Evolutionary conservation across 2,888 invertebrate species (phyloP), one percentile per base, ranked within the genome.

Genomic region (Polyommatus iphigenia): DNA sequence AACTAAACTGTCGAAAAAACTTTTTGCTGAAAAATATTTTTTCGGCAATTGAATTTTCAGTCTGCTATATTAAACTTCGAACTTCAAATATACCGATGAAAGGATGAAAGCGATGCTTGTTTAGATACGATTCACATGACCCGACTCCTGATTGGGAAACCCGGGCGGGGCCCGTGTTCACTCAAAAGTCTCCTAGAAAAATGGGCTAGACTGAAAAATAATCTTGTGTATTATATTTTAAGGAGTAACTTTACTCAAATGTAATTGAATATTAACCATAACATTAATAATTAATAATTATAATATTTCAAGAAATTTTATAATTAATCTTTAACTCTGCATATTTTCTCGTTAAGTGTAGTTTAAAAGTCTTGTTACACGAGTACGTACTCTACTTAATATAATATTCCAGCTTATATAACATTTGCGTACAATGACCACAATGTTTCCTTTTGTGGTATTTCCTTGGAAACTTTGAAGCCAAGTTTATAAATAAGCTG

Each of bases 31-130:
- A 67, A 62, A 67, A 29, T 67, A 67, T 67, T 67, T 29, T 67
- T 67, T 67, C 67, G 67, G 67, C 67, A 67, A 67, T 67, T 67
- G 67, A 67, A 67, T 67, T 67, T 67, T 67, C 29, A 67, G 67
- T 67, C 29, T 67, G 67, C 67, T 7, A 67, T 67, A 67, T 67
- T 67, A 67, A 67, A 67, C 67, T 67, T 67, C 67, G 29, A 67
- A 67, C 67, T 67, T 67, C 67, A 67, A 67, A 67, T 67, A 67
- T 67, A 32, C 29, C 67, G 29, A 67, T 67, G 67, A 67, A 67
- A 67, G 67, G 67, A 67, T 67, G 67, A 67, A 67, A 67, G 67
- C 67, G 67, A 67, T 67, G 67, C 67, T 67, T 67, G 67, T 67
- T 67, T 32, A 67, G 67, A 67, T 67, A 67, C 67, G 29, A 67